A percentile compares a stretch with the other conserved stretches of the same genome.
phyloP scores from a whole-genome alignment of 2,888 invertebrate species.

The Tanytarsus gracilentus region DNA sequence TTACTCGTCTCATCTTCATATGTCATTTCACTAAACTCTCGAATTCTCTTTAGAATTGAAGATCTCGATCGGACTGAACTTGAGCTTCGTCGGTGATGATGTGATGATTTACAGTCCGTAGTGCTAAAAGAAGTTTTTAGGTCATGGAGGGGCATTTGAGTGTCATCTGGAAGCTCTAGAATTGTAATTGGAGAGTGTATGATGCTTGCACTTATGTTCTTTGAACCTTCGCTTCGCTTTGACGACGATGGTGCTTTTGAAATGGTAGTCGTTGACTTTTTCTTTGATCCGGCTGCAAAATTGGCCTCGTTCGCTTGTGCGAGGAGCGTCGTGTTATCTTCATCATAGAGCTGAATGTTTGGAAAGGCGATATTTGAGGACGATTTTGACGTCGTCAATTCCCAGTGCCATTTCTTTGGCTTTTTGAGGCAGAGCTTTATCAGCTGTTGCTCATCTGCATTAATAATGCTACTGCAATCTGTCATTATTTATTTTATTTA shows the following conservation, averaged over 20 bases:
- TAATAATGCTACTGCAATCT: constrained; percentile 30
- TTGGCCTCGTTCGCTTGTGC: constrained; percentile 41
- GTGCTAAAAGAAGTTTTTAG: neutral
- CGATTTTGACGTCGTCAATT: constrained; percentile 50
- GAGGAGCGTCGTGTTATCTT: constrained; percentile 45
- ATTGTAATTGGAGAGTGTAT: neutral
- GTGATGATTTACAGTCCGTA: neutral
- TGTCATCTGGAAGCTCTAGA: neutral
- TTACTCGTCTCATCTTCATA: constrained; percentile 33
- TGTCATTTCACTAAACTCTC: constrained; percentile 39
- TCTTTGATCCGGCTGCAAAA: neutral
- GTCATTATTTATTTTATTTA: constrained; percentile 8
- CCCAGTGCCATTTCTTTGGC: constrained; percentile 51
- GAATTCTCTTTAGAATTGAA: constrained; percentile 40
- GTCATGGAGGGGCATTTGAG: neutral
- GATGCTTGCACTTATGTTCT: neutral
- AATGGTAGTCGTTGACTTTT: constrained; percentile 1
- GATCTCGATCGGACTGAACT: constrained; percentile 31
- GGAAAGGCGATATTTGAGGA: constrained; percentile 49
- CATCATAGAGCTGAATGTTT: constrained; percentile 47
- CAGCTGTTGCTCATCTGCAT: constrained; percentile 39
- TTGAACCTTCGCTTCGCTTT: neutral
- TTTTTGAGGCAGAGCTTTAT: constrained; percentile 48
- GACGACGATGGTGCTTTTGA: constrained; percentile 13
- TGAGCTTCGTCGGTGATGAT: constrained; percentile 1